Base-by-base conservation (phyloP, 2,797 vertebrate genomes). In the Scyliorhinus canicula region DNA sequence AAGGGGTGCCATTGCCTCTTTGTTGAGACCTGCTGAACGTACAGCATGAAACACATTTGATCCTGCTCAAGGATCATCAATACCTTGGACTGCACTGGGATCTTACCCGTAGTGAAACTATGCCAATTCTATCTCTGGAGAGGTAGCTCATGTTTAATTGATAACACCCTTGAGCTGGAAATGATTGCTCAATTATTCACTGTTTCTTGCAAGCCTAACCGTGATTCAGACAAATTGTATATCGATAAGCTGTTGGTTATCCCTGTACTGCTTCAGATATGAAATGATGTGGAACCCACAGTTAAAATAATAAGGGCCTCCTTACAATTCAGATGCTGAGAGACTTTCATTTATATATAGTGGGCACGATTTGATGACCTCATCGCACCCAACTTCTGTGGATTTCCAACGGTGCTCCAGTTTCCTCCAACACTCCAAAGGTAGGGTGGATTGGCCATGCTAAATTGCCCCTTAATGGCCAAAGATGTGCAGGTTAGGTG, bases 131-230 rank as follows among this genome's bases (percentile, higher is more conserved):
- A 3, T 88, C 52, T 57, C 52, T 55, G 31, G 85, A 57, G 85
- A 88, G 85, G 11, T 35, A 88, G 31, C 31, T 88, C 85, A 88
- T 88, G 85, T 88, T 88, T 88, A 88, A 88, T 35, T 55, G 85
- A 88, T 31, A 47, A 35, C 84, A 86, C 28, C 85, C 85, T 88
- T 55, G 31, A 88, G 50, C 31, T 88, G 19, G 85, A 88, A 88
- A 57, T 35, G 52, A 35, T 88, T 88, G 85, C 57, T 57, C 50
- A 88, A 88, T 52, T 26, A 31, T 57, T 88, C 50, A 88, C 28
- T 11, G 14, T 88, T 88, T 35, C 85, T 55, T 88, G 55, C 52
- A 28, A 88, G 50, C 31, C 85, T n/a, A 35, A 52, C 55, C 31
- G 12, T 57, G 35, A 88, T 57, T 57, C 85, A 57, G 31, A 35